Percentiles rank a stretch among this genome's conserved stretches.
phyloP scores from a whole-genome alignment of 2,113 vertebrate genomes.

The Bettongia penicillata region DNA sequence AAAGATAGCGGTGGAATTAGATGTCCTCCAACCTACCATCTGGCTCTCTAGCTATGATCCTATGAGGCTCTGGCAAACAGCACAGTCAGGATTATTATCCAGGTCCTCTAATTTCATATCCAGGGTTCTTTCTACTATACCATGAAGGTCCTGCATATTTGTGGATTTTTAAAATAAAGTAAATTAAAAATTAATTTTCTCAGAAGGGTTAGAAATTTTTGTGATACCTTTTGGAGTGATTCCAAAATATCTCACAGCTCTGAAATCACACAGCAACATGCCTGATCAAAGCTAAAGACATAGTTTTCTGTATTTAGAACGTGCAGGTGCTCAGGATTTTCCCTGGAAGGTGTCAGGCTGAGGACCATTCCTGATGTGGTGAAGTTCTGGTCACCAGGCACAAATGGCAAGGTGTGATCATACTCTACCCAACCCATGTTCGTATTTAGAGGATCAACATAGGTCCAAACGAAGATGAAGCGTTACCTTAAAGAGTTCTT shows the following conservation, averaged over 20 bases:
- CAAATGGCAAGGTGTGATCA: not conserved
- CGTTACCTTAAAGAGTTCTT: not conserved
- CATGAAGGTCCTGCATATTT: not conserved
- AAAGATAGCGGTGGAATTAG: not conserved
- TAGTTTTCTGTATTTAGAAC: not conserved
- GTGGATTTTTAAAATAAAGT: not conserved
- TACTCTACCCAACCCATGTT: not conserved
- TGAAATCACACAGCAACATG: not conserved
- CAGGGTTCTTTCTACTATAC: not conserved
- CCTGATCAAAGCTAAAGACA: not conserved
- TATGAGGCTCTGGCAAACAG: not conserved
- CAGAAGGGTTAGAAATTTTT: not conserved
- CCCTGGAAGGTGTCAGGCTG: not conserved
- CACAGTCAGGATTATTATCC: not conserved
- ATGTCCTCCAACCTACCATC: not conserved
- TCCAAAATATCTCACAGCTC: not conserved
- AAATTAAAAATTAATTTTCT: not conserved
- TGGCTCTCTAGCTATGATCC: not conserved
- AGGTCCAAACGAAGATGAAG: not conserved
- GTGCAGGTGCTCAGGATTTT: not conserved
- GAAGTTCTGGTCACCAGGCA: not conserved
- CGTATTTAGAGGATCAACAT: not conserved
- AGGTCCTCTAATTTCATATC: not conserved
- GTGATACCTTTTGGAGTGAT: not conserved
- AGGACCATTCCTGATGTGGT: not conserved